Evolutionary conservation across 2,888 invertebrate genomes (phyloP).

Genomic region (Cerastis leucographa): DNA sequence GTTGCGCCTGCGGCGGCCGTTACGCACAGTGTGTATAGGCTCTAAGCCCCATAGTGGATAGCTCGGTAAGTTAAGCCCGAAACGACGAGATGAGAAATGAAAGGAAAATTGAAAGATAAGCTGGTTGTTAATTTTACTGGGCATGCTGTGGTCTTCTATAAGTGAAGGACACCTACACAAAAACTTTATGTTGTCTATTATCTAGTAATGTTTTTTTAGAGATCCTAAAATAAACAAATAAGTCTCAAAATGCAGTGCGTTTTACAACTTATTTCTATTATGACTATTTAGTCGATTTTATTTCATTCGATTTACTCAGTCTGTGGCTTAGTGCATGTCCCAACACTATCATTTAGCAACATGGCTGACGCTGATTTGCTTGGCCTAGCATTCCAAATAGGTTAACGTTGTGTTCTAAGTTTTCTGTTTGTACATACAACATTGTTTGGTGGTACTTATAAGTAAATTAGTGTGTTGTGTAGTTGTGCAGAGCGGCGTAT

Average conservation of each 20-base stretch:
- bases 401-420: slow-evolving; percentile 79
- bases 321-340: slow-evolving; percentile 28
- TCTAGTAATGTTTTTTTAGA: background rate
- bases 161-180: background rate
- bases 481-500: slow-evolving; percentile 74
- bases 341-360: slow-evolving; percentile 66
- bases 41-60: background rate
- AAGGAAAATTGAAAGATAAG: background rate
- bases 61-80: background rate
- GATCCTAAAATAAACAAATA: background rate
- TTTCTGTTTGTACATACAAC: slow-evolving; percentile 72
- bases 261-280: background rate
- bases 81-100: background rate
- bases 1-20: too few relatives aligned
- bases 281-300: slow-evolving; percentile 45
- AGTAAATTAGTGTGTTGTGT: slow-evolving; percentile 74
- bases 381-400: slow-evolving; percentile 77
- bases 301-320: background rate
- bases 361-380: slow-evolving; percentile 76
- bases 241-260: too few relatives aligned
- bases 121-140: background rate
- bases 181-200: too few relatives aligned
- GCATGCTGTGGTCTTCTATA: background rate
- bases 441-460: slow-evolving; percentile 71
- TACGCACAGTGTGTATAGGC: too few relatives aligned